Base-by-base conservation (phyloP, 2,888 invertebrate genomes). In the Athripsodes cinereus region DNA sequence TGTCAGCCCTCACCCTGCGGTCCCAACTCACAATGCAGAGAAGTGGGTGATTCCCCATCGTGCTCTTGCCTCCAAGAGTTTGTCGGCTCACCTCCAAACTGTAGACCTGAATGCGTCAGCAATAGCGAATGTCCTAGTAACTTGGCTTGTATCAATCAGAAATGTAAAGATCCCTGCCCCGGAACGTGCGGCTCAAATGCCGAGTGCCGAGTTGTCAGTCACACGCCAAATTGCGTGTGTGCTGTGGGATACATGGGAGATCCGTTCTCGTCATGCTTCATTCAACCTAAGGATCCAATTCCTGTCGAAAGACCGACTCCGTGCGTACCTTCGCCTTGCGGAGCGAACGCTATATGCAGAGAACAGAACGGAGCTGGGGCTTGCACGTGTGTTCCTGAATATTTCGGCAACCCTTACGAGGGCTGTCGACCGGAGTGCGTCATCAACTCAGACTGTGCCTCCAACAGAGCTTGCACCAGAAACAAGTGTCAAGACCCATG, bases 1-100 rank as follows among this genome's bases (percentile, higher is more conserved):
- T 91, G 91, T 67, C 73, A 77, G 55, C 89, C 90, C 53, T 86
- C 87, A 35, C 90, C 91, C 1, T 92, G 92, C 70, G 92, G 91
- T n/a, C 83, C 88, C 1, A 86, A 88, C 69, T 81, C 90, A 1
- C 79, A 87, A 67, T 91, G 90, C 67, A 83, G 82, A 68, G 80
- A 84, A 62, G 72, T 79, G 11, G 83, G 83, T 50, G 85, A 83
- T 44, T 76, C 83, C 34, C 87, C 89, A 0, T 84, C 87, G 1
- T 92, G 92, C 69, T 86, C 88, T 11, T 92, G 92, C 67, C 73
- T 85, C 22, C 75, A 79, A 53, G 83, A 82, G 62, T 87, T 81
- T 66, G 73, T 81, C 47, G 89, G 89, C 22, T 74, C 82, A 22
- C 89, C 90, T 40, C 90, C 90, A 2, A 83, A 87, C 66, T 91